Evolutionary conservation across 2,797 vertebrate genomes (phyloP).

Genomic region (Nannoperca obscura): DNA sequence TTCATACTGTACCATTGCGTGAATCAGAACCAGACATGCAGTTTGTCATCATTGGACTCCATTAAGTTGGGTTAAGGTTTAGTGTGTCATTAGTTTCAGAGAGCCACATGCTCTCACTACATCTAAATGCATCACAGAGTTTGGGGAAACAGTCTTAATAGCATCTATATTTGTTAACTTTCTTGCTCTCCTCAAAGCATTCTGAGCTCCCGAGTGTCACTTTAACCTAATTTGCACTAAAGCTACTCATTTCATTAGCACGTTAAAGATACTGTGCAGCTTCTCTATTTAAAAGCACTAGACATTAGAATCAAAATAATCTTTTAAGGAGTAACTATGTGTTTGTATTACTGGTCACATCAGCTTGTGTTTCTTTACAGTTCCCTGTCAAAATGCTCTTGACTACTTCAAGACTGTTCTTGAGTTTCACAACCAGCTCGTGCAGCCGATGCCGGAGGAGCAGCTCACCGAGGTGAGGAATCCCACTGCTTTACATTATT

Average conservation of each 20-base stretch:
- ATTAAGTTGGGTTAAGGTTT: background rate
- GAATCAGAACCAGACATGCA: background rate
- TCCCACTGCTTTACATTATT: background rate
- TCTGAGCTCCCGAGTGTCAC: constrained; percentile 30
- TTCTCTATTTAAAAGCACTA: background rate
- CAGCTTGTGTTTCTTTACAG: constrained; percentile 81
- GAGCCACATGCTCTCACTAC: background rate
- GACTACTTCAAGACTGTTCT: constrained; percentile 97
- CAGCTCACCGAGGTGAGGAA: constrained; percentile 93
- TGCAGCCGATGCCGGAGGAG: constrained; percentile 90
- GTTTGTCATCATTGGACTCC: background rate
- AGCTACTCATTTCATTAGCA: constrained; percentile 17
- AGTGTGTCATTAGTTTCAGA: constrained; percentile 2
- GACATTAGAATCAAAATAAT: background rate
- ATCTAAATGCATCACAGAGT: constrained; percentile 18
- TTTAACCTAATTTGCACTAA: constrained; percentile 37
- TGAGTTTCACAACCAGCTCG: constrained; percentile 95
- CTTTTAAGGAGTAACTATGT: constrained; percentile 10
- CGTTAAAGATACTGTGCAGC: background rate
- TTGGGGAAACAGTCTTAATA: constrained; percentile 19
- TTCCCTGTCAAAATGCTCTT: constrained; percentile 95
- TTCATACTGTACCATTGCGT: background rate
- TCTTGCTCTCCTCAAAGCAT: constrained; percentile 30
- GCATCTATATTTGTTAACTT: constrained; percentile 46
- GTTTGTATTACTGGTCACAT: constrained; percentile 29